A percentile compares a stretch with the other conserved stretches of the same genome.
phyloP scores from a whole-genome alignment of 2,113 vertebrate genomes.

The Pseudorectes ferrugineus region DNA sequence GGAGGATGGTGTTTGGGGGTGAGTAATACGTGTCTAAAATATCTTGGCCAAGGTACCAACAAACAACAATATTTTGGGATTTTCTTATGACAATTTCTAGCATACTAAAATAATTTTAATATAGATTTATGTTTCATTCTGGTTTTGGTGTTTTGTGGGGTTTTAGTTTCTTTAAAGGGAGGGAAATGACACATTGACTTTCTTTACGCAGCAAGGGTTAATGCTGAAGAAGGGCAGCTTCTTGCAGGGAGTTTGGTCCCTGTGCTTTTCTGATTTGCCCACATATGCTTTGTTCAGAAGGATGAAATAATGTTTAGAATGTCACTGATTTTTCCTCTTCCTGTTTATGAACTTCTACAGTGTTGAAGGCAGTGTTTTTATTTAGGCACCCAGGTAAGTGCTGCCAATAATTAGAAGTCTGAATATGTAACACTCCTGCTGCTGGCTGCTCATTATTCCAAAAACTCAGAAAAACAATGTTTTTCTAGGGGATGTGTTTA shows the following conservation, averaged over 20 bases:
- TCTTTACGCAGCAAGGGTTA: not conserved
- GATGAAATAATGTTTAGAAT: not conserved
- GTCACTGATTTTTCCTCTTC: not conserved
- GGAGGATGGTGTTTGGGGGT: too few relatives aligned
- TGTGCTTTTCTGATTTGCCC: not conserved
- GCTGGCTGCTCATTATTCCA: not conserved
- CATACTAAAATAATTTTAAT: not conserved
- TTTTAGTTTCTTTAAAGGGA: accelerated
- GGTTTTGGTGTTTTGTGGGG: not conserved
- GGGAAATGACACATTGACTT: not conserved
- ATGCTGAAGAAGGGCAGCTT: not conserved
- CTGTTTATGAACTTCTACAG: not conserved
- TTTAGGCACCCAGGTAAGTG: not conserved
- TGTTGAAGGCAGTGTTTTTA: not conserved
- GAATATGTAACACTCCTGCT: not conserved
- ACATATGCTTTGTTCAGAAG: not conserved
- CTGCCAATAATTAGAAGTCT: not conserved
- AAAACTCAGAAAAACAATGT: not conserved
- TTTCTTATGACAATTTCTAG: not conserved
- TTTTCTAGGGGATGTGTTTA: not conserved
- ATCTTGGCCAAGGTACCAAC: not conserved
- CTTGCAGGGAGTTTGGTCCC: not conserved
- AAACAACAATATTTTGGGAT: not conserved
- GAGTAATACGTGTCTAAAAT: not conserved
- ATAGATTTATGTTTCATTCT: not conserved